Evolutionary conservation across 2,888 invertebrate genomes (phyloP), one percentile per base, ranked within the genome.

Genomic region (Ametastegia equiseti): DNA sequence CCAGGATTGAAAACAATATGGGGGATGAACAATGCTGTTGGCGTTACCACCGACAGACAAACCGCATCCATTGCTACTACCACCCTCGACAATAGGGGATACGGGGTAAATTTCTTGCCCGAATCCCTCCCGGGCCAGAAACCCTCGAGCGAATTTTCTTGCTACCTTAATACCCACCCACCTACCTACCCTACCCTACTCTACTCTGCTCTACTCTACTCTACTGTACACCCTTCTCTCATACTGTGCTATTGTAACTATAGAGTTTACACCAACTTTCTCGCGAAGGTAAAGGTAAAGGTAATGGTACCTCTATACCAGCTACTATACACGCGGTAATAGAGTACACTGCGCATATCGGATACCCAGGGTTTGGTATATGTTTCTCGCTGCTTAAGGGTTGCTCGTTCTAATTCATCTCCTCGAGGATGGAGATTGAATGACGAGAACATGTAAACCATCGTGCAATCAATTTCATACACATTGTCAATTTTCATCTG

Each of bases 111-210:
- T 75, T 75, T 75, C 75, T 75, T 75, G 75, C 75, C 54, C 27
- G 39, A 75, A 75, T 30, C 54, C 54, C n/a, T n/a, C n/a, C n/a
- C n/a, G n/a, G n/a, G 75, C 75, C 75, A 75, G 54, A 75, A 75
- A 54, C 75, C 75, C 75, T 33, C 50, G 36, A 75, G 54, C 36
- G 75, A 75, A 57, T 75, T 75, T 75, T 75, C 80, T 71, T 69
- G 80, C 80, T 67, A 19, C 65, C 39, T 39, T 19, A 11, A 30
- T 63, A 30, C 63, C 6, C 19, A 19, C n/a, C 54, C 19, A n/a
- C 15, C 15, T 54, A 13, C 54, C 5, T 45, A 39, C 19, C 6
- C 45, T 6, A 19, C 42, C 63, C 42, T 13, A 15, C 45, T 69
- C 27, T n/a, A 13, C n/a, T 4, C 36, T 36, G 7, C 36, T 65